These are phyloP conservation scores for Centropus bengalensis DNA, from an alignment of 2,113 vertebrate genomes.

Conservation along the genomic window DNA sequence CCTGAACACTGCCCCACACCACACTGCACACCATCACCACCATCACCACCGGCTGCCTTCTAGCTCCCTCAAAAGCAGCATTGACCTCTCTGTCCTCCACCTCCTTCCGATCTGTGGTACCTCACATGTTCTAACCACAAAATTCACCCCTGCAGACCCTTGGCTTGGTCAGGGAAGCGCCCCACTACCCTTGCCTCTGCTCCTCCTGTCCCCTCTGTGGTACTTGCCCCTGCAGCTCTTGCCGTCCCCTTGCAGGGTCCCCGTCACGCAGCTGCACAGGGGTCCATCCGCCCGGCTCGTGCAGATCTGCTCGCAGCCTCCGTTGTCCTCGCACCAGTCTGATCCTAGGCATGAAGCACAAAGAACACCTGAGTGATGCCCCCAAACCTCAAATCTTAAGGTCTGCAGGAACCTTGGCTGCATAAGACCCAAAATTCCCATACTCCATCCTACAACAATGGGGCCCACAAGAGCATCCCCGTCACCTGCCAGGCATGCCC, in stretches of 20 bases:
- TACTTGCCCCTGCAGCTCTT: constrained; percentile 88
- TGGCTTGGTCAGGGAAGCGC: fast-evolving
- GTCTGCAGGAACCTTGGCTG: not conserved
- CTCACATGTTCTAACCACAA: fast-evolving
- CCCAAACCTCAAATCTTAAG: fast-evolving
- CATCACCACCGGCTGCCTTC: no score
- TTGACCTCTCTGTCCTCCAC: no score
- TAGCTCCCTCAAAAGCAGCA: not conserved
- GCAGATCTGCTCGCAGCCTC: constrained; percentile 97
- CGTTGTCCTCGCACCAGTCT: constrained; percentile 93
- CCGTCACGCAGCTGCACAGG: constrained; percentile 93
- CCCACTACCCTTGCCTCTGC: fast-evolving
- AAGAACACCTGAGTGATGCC: not conserved
- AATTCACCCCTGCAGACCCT: not conserved
- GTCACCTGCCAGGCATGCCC: fast-evolving
- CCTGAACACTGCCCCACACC: not conserved
- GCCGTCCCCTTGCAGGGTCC: constrained; percentile 88
- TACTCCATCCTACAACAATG: fast-evolving
- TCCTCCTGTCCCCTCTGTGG: fast-evolving
- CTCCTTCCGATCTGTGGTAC: fast-evolving
- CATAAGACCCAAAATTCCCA: fast-evolving
- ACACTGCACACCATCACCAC: fast-evolving
- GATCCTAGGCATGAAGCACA: constrained; percentile 72
- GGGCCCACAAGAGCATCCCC: fast-evolving
- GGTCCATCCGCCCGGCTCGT: constrained; percentile 84